Conservation (phyloP, 2,888 invertebrate species). For the Papilio elwesi region DNA sequence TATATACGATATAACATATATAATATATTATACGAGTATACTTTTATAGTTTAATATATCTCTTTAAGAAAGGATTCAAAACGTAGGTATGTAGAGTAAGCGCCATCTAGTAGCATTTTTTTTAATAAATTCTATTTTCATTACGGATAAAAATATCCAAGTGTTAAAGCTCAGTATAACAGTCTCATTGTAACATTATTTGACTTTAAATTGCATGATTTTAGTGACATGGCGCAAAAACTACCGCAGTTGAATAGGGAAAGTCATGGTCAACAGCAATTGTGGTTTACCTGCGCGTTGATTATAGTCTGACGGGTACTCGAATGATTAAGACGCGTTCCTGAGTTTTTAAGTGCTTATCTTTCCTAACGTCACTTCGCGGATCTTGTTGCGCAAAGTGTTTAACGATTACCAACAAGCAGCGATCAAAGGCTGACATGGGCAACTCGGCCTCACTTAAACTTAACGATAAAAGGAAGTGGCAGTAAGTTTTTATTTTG, state of each 20-base stretch:
- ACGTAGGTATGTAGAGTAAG: not conserved
- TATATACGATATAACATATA: too few relatives aligned
- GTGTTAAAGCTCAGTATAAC: not conserved
- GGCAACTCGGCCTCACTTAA: slow-evolving; percentile 78
- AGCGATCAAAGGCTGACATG: slow-evolving; percentile 53
- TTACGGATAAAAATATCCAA: slow-evolving; percentile 8
- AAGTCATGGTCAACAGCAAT: slow-evolving; percentile 71
- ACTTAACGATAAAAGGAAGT: slow-evolving; percentile 73
- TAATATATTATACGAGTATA: too few relatives aligned
- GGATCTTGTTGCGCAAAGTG: slow-evolving; percentile 27
- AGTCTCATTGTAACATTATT: not conserved
- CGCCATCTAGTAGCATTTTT: not conserved
- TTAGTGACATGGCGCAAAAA: slow-evolving; percentile 19
- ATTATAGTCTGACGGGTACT: slow-evolving; percentile 56
- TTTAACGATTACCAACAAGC: slow-evolving; percentile 28
- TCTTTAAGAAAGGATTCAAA: too few relatives aligned
- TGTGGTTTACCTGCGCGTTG: slow-evolving; percentile 47
- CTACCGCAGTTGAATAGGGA: slow-evolving; percentile 56
- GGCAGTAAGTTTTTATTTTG: slow-evolving; percentile 69
- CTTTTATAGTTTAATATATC: too few relatives aligned
- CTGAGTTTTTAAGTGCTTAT: not conserved
- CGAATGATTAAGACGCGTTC: slow-evolving; percentile 62
- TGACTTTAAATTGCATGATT: slow-evolving; percentile 26
- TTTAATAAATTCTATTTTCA: not conserved
- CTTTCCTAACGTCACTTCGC: slow-evolving; percentile 24